Percentiles rank a stretch among this genome's conserved stretches.
Evolutionary conservation across 2,888 invertebrate genomes (phyloP).

Genomic region (Phengaris alcon): DNA sequence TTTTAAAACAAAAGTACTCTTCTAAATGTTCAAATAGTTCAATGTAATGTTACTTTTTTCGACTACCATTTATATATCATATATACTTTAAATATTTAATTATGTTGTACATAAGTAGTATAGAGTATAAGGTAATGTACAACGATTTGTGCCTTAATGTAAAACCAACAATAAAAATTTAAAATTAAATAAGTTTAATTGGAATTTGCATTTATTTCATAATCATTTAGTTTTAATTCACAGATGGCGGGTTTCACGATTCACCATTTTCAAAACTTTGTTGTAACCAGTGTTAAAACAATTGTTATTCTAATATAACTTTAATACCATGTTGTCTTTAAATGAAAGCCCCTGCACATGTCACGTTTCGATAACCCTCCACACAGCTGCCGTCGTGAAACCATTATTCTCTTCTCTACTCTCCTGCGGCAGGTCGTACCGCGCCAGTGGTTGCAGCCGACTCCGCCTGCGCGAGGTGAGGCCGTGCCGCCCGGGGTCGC

Average conservation of each 20-base stretch:
- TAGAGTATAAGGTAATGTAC: constrained; percentile 35
- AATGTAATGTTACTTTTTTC: neutral
- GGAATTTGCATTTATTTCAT: too few relatives aligned
- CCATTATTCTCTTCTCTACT: constrained; percentile 77
- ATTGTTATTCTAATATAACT: too few relatives aligned
- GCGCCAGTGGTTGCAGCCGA: constrained; percentile 58
- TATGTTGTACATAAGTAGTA: constrained; percentile 19
- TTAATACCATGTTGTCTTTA: too few relatives aligned
- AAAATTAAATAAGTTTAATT: neutral
- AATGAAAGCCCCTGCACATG: too few relatives aligned
- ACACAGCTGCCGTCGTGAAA: constrained; percentile 71
- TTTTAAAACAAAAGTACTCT: neutral
- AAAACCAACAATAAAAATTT: constrained; percentile 29
- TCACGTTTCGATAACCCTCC: constrained; percentile 50
- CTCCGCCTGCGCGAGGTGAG: constrained; percentile 58
- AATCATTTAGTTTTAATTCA: too few relatives aligned
- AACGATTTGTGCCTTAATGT: constrained; percentile 42
- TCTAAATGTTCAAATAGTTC: neutral
- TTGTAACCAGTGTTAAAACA: too few relatives aligned
- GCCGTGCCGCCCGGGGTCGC: constrained; percentile 81
- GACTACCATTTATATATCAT: neutral
- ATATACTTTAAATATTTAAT: constrained; percentile 1
- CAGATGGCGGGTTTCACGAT: too few relatives aligned
- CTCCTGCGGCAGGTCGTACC: constrained; percentile 65
- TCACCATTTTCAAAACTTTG: too few relatives aligned